Evolutionary conservation across 2,888 invertebrate species (phyloP).

Genomic region (Papilio demoleus): DNA sequence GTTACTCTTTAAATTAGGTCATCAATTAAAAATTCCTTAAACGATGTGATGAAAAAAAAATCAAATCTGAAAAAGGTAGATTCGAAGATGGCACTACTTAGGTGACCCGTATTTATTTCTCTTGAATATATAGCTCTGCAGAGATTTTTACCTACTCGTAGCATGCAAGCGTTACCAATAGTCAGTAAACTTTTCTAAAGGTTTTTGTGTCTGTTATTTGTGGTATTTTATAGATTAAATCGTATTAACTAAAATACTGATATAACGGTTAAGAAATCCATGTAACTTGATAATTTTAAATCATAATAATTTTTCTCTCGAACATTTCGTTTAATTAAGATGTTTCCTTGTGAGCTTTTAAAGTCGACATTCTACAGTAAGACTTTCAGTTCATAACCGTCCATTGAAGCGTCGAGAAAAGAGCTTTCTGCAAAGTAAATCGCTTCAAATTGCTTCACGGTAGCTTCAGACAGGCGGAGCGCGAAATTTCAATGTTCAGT

Average conservation of each 20-base stretch:
- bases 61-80: too few relatives aligned
- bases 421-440: slow-evolving; percentile 58
- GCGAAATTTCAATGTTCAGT: slow-evolving; percentile 78
- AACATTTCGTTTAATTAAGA: slow-evolving; percentile 37
- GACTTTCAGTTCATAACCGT: slow-evolving; percentile 50
- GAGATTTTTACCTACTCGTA: background rate
- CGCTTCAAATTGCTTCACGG: slow-evolving; percentile 52
- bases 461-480: slow-evolving; percentile 63
- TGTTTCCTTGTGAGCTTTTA: slow-evolving; percentile 39
- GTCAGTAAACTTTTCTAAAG: too few relatives aligned
- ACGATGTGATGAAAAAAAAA: too few relatives aligned
- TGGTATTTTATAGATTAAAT: too few relatives aligned
- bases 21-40: too few relatives aligned
- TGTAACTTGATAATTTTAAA: slow-evolving; percentile 16
- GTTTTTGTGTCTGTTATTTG: too few relatives aligned
- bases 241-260: background rate
- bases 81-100: too few relatives aligned
- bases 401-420: slow-evolving; percentile 49
- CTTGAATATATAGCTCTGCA: background rate
- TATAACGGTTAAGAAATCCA: background rate
- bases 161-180: background rate
- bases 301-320: slow-evolving; percentile 20
- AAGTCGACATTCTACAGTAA: slow-evolving; percentile 37
- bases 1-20: too few relatives aligned
- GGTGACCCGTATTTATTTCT: too few relatives aligned